phyloP scores from a whole-genome alignment of 2,888 invertebrate genomes.

The Drosophila basisetae region DNA sequence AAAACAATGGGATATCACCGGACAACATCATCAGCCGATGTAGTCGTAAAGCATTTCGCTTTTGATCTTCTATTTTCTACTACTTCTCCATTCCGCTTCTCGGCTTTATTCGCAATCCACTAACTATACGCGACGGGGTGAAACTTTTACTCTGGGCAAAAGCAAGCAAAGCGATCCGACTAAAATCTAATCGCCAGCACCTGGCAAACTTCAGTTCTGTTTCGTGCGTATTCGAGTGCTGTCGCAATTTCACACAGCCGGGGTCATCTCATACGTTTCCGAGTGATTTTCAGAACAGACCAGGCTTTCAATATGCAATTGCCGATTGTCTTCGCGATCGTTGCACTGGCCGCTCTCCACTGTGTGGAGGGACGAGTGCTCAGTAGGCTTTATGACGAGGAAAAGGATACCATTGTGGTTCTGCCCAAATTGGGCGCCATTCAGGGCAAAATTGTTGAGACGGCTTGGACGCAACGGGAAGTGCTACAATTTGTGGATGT shows the following conservation, averaged over 20 bases:
- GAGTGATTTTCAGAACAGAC: neutral
- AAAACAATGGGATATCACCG: constrained; percentile 46
- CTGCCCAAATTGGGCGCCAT: constrained; percentile 81
- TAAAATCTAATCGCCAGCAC: constrained; percentile 52
- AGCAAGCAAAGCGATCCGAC: constrained; percentile 38
- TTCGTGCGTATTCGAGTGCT: constrained; percentile 52
- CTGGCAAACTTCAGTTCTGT: constrained; percentile 57
- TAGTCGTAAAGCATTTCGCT: constrained; percentile 20
- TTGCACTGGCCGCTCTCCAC: constrained; percentile 6
- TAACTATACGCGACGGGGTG: constrained; percentile 45
- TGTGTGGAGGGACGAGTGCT: constrained; percentile 38
- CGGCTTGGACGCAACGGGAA: constrained; percentile 81
- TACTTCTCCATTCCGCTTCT: constrained; percentile 51
- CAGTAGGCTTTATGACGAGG: constrained; percentile 66
- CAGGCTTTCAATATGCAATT: constrained; percentile 44
- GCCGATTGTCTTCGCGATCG: constrained; percentile 3
- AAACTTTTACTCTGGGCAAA: constrained; percentile 57
- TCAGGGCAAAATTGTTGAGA: constrained; percentile 78
- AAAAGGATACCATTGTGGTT: constrained; percentile 75
- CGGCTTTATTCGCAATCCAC: constrained; percentile 37
- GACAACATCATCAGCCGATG: constrained; percentile 20
- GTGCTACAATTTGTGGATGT: constrained; percentile 84
- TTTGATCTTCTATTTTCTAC: constrained; percentile 44
- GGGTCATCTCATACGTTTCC: neutral
- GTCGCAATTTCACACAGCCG: constrained; percentile 28